Percentiles rank a stretch among this genome's conserved stretches.
Conservation (phyloP, 1,140 invertebrate species). For the Arion vulgaris region DNA sequence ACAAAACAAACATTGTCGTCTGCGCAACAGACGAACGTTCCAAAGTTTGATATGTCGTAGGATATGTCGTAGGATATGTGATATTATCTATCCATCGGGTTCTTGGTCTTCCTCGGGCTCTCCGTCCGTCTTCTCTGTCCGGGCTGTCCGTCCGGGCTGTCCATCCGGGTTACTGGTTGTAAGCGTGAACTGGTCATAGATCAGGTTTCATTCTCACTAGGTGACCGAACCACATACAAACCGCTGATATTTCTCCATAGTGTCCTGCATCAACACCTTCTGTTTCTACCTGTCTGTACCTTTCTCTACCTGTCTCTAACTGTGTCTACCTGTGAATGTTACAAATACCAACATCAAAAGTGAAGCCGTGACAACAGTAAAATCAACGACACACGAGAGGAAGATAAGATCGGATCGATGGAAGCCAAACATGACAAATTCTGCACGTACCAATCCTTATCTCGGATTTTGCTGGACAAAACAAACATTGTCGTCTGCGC, state of each 20-base stretch:
- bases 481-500: slow-evolving; percentile 7
- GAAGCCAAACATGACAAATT: not conserved
- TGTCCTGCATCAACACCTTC: too few species aligned
- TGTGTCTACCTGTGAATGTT: not conserved
- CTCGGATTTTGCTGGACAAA: not conserved
- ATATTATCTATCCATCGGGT: too few species aligned
- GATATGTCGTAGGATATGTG: too few species aligned
- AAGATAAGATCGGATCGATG: not conserved
- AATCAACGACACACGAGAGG: not conserved
- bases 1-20: slow-evolving; percentile 5
- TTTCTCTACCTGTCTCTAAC: not conserved
- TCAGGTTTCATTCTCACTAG: too few species aligned
- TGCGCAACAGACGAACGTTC: not conserved
- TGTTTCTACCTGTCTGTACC: not conserved
- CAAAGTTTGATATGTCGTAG: not conserved
- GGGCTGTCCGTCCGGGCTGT: too few species aligned
- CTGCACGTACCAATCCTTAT: not conserved
- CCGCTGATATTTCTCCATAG: too few species aligned
- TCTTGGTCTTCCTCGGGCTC: too few species aligned
- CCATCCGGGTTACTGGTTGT: too few species aligned
- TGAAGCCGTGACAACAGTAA: not conserved
- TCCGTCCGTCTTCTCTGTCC: too few species aligned
- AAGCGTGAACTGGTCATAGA: too few species aligned
- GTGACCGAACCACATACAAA: too few species aligned
- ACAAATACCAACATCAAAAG: not conserved